These are phyloP conservation scores for Erebia ligea DNA, from an alignment of 2,888 invertebrate genomes.

Conservation along the genomic window DNA sequence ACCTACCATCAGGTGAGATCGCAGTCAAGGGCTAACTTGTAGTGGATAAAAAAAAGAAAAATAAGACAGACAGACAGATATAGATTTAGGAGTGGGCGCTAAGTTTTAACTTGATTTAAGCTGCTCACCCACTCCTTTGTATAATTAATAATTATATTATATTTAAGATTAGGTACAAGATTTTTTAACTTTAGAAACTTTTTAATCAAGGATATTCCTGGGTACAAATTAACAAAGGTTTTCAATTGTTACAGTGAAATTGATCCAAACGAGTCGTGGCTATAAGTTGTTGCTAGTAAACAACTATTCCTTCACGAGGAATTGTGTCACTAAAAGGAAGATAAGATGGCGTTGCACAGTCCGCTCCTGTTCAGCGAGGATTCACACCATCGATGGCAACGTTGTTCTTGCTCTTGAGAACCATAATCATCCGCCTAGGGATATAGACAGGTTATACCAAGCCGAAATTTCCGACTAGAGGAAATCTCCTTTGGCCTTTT, in stretches of 20 bases:
- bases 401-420: constrained; percentile 37
- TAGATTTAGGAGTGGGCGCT: no score
- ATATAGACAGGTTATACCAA: constrained; percentile 27
- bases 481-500: not conserved
- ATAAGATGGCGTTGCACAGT: constrained; percentile 52
- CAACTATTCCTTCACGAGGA: constrained; percentile 46
- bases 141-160: no score
- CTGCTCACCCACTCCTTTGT: no score
- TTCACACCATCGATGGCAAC: constrained; percentile 47
- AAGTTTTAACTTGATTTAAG: no score
- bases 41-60: no score
- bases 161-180: no score
- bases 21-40: no score
- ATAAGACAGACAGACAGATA: no score
- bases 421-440: constrained; percentile 40
- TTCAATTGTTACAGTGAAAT: constrained; percentile 29
- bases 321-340: constrained; percentile 43
- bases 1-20: no score
- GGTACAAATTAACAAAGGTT: not conserved
- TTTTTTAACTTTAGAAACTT: no score
- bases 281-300: constrained; percentile 46
- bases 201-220: no score
- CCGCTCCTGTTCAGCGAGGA: constrained; percentile 49
- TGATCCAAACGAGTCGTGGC: constrained; percentile 38
- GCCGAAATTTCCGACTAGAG: not conserved